These are phyloP conservation scores for Synergus japonicus DNA, from an alignment of 2,888 invertebrate genomes.

Conservation along the genomic window DNA sequence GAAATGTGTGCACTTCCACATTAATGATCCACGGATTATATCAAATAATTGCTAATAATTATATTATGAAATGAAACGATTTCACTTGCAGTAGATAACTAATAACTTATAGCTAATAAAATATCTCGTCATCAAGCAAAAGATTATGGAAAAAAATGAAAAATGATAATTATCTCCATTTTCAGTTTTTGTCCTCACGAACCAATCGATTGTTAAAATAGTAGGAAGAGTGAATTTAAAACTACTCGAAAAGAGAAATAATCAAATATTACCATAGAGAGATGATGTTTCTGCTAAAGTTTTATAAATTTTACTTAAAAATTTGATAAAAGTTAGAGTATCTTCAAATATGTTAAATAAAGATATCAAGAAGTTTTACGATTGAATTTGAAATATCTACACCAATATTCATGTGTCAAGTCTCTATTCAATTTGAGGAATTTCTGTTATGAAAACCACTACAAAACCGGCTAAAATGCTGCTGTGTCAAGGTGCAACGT, in stretches of 20 bases:
- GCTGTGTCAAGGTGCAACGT: slow-evolving; percentile 9
- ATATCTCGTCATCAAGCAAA: not conserved
- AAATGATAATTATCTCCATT: not conserved
- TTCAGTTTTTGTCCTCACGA: not conserved
- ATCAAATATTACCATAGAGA: not conserved
- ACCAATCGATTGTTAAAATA: slow-evolving; percentile 1
- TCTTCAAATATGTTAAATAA: not conserved
- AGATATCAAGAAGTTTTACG: not conserved
- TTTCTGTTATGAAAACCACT: slow-evolving; percentile 16
- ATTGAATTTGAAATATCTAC: not conserved
- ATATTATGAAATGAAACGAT: not conserved
- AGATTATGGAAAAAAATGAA: not conserved
- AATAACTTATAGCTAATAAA: not conserved
- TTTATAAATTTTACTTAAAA: not conserved
- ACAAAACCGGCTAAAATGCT: not conserved
- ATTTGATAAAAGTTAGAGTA: not conserved
- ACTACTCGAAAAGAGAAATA: not conserved
- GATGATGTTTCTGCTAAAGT: not conserved
- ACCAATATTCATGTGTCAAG: slow-evolving; percentile 16
- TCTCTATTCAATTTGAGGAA: slow-evolving; percentile 16
- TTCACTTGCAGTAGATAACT: not conserved
- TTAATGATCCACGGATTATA: not conserved
- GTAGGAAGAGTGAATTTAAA: not conserved
- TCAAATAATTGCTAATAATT: not conserved
- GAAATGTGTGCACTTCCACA: not conserved